phyloP scores from a whole-genome alignment of 2,888 invertebrate genomes.

The Chaitophorus viminalis region DNA sequence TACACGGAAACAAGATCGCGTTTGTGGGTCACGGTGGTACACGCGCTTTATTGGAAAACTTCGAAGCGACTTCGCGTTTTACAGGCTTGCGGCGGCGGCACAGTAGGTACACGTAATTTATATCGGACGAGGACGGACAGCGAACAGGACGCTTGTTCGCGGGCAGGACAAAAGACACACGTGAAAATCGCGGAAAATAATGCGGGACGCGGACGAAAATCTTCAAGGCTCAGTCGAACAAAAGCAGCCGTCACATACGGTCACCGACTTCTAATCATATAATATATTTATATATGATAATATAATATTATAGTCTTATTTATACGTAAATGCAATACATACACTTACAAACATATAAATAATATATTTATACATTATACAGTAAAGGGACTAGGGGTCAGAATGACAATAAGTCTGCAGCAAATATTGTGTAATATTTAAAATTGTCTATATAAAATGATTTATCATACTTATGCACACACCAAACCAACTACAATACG shows the following conservation, averaged over 20 bases:
- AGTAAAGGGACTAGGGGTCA: too few relatives aligned
- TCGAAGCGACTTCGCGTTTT: neutral
- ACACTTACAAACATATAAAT: too few relatives aligned
- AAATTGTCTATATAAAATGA: too few relatives aligned
- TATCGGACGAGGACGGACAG: neutral
- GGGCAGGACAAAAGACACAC: neutral
- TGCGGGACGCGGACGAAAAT: neutral
- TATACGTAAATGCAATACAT: too few relatives aligned
- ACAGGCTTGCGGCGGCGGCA: too few relatives aligned
- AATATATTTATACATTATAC: too few relatives aligned
- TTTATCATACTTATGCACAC: too few relatives aligned
- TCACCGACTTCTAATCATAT: neutral
- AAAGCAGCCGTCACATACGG: neutral
- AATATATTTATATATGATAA: too few relatives aligned
- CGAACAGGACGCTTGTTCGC: neutral
- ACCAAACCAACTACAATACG: too few relatives aligned
- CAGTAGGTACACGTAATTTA: neutral
- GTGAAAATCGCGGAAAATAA: neutral
- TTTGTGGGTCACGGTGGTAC: slow-evolving; percentile 54
- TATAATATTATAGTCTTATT: too few relatives aligned
- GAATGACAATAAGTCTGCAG: too few relatives aligned
- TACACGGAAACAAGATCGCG: slow-evolving; percentile 46
- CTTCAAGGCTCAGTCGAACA: neutral
- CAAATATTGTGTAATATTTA: too few relatives aligned
- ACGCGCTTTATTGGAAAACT: slow-evolving; percentile 48